Percentiles rank a stretch among this genome's conserved stretches.
Evolutionary conservation across 2,797 vertebrate species (phyloP).

Genomic region (Mormyrus hasselquistii): DNA sequence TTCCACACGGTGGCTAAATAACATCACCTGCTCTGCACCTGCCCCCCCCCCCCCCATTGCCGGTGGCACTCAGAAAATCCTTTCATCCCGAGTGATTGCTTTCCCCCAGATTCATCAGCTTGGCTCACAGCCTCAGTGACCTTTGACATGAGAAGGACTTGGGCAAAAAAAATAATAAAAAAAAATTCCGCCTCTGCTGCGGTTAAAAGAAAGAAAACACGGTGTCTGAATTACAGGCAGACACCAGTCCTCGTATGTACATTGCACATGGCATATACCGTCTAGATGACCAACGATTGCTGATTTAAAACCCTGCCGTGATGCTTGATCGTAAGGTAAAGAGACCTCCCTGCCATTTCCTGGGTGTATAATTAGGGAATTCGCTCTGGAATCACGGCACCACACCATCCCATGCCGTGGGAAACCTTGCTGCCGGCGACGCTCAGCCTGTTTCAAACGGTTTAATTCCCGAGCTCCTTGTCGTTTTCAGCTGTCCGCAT

Average conservation of each 20-base stretch:
- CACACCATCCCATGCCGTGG: neutral
- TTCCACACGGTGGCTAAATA: neutral
- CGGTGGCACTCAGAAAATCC: neutral
- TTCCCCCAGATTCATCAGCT: constrained; percentile 16
- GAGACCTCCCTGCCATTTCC: neutral
- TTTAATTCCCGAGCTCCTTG: neutral
- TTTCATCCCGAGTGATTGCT: constrained; percentile 15
- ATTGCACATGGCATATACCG: neutral
- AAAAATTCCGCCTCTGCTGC: neutral
- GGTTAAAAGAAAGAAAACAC: neutral
- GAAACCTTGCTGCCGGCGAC: neutral
- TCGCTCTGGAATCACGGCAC: neutral
- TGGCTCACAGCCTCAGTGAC: neutral
- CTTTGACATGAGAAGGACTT: constrained; percentile 9
- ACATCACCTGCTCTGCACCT: neutral
- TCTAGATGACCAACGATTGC: neutral
- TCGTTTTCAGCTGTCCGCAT: neutral
- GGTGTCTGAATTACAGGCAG: neutral
- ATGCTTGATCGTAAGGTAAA: neutral
- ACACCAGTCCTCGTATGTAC: neutral
- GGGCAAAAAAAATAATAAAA: neutral
- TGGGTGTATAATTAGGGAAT: neutral
- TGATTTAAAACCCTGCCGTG: neutral
- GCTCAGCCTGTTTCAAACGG: neutral
- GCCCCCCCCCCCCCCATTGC: neutral